Evolutionary conservation across 2,113 vertebrate species (phyloP).

Genomic region (Mola mola): DNA sequence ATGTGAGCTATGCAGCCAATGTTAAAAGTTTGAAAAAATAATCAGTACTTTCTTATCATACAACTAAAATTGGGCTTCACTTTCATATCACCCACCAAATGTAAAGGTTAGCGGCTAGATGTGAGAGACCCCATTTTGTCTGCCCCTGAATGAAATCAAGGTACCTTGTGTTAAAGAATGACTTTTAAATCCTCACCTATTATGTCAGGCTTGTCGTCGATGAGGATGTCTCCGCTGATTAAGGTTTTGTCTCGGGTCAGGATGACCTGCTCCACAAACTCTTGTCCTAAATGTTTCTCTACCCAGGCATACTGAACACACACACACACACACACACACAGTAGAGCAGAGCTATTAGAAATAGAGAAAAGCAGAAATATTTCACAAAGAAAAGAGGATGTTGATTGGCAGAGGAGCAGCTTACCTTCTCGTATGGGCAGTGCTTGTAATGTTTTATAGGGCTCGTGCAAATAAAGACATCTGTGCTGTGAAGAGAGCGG

Average conservation of each 20-base stretch:
- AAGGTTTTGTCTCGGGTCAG: conserved; percentile 95
- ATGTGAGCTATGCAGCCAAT: no score
- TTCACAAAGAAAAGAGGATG: background rate
- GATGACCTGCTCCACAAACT: conserved; percentile 92
- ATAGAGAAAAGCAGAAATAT: background rate
- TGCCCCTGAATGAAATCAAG: no score
- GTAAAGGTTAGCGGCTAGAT: no score
- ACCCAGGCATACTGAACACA: conserved; percentile 91
- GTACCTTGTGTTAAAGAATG: no score
- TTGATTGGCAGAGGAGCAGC: conserved; percentile 12
- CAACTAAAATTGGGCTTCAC: no score
- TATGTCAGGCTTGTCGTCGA: conserved; percentile 94
- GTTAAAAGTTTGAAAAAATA: no score
- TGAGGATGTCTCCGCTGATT: conserved; percentile 91
- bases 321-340: conserved; percentile 28
- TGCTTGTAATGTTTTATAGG: conserved; percentile 90
- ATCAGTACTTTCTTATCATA: no score
- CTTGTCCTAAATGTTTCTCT: conserved; percentile 90
- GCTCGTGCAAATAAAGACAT: conserved; percentile 97
- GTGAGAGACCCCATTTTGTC: background rate
- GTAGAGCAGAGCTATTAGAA: conserved; percentile 10
- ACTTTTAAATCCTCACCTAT: conserved; percentile 81
- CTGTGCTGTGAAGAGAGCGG: conserved; percentile 83
- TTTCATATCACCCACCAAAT: no score
- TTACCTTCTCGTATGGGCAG: conserved; percentile 96